Conservation (phyloP, 2,113 vertebrate species). For the Paracanthobrama guichenoti region DNA sequence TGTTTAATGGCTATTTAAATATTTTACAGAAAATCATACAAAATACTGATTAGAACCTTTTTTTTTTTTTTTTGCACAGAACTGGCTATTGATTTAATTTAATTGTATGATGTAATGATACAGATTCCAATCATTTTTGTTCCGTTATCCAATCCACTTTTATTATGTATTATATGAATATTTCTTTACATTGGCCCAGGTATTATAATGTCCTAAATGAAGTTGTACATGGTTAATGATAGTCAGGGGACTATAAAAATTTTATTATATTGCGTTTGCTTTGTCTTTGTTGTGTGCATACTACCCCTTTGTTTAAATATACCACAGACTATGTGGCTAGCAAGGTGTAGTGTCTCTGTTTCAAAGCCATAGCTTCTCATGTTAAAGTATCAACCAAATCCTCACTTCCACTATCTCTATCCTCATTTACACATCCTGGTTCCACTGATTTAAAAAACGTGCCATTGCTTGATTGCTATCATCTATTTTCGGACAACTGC, state of each 20-base stretch:
- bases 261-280: conserved; percentile 3
- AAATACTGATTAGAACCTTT: not conserved
- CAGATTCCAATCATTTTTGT: not conserved
- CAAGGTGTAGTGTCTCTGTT: not conserved
- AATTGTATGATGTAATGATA: not conserved
- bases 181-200: not conserved
- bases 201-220: not conserved
- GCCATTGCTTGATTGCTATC: not conserved
- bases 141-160: not conserved
- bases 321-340: conserved; percentile 1
- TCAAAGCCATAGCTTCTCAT: not conserved
- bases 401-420: not conserved
- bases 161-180: not conserved
- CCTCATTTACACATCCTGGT: not conserved
- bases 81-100: not conserved
- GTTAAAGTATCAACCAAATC: not conserved
- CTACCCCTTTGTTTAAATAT: conserved; percentile 46
- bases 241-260: not conserved
- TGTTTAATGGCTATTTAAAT: not conserved
- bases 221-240: not conserved
- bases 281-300: conserved; percentile 2
- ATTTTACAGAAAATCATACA: not conserved
- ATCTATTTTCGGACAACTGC: not conserved
- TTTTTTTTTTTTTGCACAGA: not conserved
- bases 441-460: not conserved